These are phyloP conservation scores for Salvelinus namaycush DNA, from an alignment of 2,113 vertebrate species.

Conservation along the genomic window DNA sequence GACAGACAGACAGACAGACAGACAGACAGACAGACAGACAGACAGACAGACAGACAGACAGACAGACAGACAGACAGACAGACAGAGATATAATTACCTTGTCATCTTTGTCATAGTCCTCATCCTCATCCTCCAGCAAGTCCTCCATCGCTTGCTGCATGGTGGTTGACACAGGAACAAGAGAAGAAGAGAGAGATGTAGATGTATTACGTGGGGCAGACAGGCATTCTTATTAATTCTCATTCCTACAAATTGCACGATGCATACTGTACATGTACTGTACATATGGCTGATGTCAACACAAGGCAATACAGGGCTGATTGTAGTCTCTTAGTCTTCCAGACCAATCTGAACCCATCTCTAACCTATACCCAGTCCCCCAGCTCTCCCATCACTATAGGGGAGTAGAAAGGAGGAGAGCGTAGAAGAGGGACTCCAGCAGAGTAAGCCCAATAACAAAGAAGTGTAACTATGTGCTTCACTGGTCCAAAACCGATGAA, in stretches of 20 bases:
- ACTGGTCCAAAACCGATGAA: slow-evolving; percentile 67
- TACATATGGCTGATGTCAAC: too few species aligned
- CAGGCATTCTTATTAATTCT: background rate
- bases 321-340: background rate
- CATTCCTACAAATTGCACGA: background rate
- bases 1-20: too few species aligned
- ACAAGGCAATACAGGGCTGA: too few species aligned
- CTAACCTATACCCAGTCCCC: background rate
- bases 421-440: too few species aligned
- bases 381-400: background rate
- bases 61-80: too few species aligned
- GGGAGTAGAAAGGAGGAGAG: too few species aligned
- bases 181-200: slow-evolving; percentile 18
- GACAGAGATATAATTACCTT: slow-evolving; percentile 93
- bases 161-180: background rate
- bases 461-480: slow-evolving; percentile 74
- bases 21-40: slow-evolving; percentile 16
- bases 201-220: background rate
- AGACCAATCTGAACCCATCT: background rate
- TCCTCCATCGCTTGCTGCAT: slow-evolving; percentile 92
- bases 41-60: slow-evolving; percentile 14
- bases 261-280: background rate
- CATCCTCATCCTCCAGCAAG: slow-evolving; percentile 96
- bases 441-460: slow-evolving; percentile 42
- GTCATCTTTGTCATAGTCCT: slow-evolving; percentile 99